Percentiles rank a stretch among this genome's conserved stretches.
Evolutionary conservation across 2,113 vertebrate species (phyloP).

Genomic region (Chiloscyllium plagiosum): DNA sequence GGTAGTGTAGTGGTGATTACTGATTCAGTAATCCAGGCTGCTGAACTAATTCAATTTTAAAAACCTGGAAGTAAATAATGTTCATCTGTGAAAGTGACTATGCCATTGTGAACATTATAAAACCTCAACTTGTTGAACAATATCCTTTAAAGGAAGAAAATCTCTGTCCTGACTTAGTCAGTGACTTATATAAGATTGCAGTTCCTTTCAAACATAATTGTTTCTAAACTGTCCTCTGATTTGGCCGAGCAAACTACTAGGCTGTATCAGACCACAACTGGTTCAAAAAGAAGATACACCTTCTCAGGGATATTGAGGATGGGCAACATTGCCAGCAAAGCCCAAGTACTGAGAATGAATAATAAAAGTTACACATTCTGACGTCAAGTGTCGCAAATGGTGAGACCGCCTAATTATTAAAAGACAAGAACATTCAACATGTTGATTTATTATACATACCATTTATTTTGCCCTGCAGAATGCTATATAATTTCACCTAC

Average conservation of each 20-base stretch:
- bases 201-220: not conserved
- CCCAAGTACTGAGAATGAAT: not conserved
- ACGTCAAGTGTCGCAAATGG: not conserved
- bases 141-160: not conserved
- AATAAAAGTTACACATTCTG: not conserved
- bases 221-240: not conserved
- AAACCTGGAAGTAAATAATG: not conserved
- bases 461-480: not conserved
- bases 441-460: not conserved
- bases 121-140: not conserved
- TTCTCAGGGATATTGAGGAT: not conserved
- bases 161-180: not conserved
- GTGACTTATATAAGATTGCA: not conserved
- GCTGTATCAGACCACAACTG: not conserved
- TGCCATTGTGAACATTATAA: not conserved
- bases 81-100: not conserved
- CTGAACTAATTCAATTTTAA: not conserved
- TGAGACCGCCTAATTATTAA: not conserved
- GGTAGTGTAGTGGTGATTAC: not conserved
- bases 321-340: not conserved
- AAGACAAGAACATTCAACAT: not conserved
- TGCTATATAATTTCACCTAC: conserved; percentile 12
- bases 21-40: not conserved
- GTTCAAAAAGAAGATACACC: not conserved
- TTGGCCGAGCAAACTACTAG: not conserved